Evolutionary conservation across 2,888 invertebrate species (phyloP).

Genomic region (Drosophila anomelani): DNA sequence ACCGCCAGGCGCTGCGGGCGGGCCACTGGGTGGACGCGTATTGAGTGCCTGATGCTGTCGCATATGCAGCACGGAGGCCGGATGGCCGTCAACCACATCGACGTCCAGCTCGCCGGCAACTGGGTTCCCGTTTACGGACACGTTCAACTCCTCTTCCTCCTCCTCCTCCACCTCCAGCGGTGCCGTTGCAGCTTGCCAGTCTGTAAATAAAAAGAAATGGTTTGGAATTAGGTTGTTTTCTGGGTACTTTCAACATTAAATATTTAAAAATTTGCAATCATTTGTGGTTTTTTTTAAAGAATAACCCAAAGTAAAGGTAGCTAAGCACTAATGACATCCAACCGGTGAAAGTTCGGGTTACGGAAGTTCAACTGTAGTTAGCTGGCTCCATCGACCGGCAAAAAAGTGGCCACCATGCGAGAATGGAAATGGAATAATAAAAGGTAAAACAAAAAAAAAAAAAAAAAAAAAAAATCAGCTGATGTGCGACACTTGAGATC

Average conservation of each 20-base stretch:
- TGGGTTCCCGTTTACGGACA: constrained; percentile 34
- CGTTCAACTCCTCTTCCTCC: constrained; percentile 42
- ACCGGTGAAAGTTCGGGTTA: constrained; percentile 27
- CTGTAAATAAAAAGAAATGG: not conserved
- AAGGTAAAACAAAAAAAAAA: not conserved
- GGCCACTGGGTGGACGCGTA: constrained; percentile 59
- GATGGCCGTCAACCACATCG: constrained; percentile 82
- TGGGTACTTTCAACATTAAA: not conserved
- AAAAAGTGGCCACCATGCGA: constrained; percentile 47
- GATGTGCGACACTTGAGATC: constrained; percentile 59
- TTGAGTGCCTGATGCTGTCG: constrained; percentile 77
- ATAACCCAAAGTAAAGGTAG: not conserved
- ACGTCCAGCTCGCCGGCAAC: constrained; percentile 55
- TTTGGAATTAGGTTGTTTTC: not conserved
- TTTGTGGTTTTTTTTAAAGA: too few relatives aligned
- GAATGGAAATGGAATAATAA: constrained; percentile 33
- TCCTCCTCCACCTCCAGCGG: constrained; percentile 43
- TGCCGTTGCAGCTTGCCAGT: constrained; percentile 43
- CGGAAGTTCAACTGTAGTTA: constrained; percentile 39
- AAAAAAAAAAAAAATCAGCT: constrained; percentile 70
- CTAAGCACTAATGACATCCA: constrained; percentile 2
- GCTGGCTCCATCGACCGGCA: constrained; percentile 52
- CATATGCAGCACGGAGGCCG: constrained; percentile 76
- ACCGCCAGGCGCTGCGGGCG: constrained; percentile 30
- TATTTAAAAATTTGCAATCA: not conserved